Base-by-base conservation (phyloP, 2,797 vertebrate species). In the Myiotriccus ornatus region DNA sequence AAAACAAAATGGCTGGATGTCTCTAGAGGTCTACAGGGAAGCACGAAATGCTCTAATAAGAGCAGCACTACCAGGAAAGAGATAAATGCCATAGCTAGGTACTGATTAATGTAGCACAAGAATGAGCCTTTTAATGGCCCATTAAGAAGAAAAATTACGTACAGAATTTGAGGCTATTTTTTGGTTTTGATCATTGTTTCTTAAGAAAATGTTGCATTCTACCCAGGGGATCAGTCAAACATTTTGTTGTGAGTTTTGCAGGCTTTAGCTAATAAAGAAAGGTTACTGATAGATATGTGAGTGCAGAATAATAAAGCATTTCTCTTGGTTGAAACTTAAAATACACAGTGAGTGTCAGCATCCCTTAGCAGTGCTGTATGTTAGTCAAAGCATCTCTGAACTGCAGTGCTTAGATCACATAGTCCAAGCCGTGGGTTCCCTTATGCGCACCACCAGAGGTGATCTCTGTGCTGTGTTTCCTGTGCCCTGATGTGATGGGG, bases 1-100 rank as follows among this genome's bases (percentile, higher is more conserved):
- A 89, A 89, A 87, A 64, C 49, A 85, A 87, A 93, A 80, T 65
- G 62, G 50, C 43, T 78, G 73, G n/a, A 39, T 92, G 56, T 89
- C 86, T 89, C 84, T 65, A 41, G 87, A 81, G 35, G 44, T 85
- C 69, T 65, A 7, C 7, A 34, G 28, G 35, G 41, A 89, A 95
- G 65, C 30, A 49, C 30, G 43, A 32, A 62, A 75, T 62, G 35
- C 79, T 89, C 16, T 46, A 49, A 43, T 50, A 80, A 92, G 25
- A 89, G n/a, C 84, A 83, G 64, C 57, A 30, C n/a, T 89, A 65
- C 60, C 62, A 65, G 50, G 69, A 78, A 92, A 76, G 79, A 49
- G 46, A 68, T 52, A 78, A 68, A 87, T 87, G 47, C 62, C 70
- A 3, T 20, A 59, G 53, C 37, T 44, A 35, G 35, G n/a, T 71